A percentile compares a stretch with the other conserved stretches of the same genome.
Evolutionary conservation across 1,140 invertebrate genomes (phyloP).

Genomic region (Caenorhabditis tropicalis): DNA sequence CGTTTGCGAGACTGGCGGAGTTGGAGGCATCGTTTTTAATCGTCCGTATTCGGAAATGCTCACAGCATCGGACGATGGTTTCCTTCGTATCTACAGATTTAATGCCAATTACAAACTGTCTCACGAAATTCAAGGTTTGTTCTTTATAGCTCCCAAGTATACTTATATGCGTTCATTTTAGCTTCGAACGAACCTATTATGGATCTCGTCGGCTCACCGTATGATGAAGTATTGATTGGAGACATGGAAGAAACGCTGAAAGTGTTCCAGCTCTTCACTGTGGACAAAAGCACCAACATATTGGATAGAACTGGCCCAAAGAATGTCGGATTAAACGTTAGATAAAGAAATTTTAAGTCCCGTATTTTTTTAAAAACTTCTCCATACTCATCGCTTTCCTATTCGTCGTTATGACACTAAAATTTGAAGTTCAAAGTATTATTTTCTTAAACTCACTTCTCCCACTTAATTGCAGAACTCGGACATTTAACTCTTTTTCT

Average conservation of each 20-base stretch:
- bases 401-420: background rate
- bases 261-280: constrained; percentile 21
- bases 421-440: background rate
- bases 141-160: background rate
- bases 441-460: background rate
- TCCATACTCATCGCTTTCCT: background rate
- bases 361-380: background rate
- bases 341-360: background rate
- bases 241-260: constrained; percentile 26
- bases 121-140: constrained; percentile 15
- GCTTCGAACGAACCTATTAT: constrained; percentile 12
- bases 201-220: constrained; percentile 24
- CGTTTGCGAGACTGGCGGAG: constrained; percentile 8
- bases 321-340: constrained; percentile 28
- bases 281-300: constrained; percentile 28
- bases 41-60: constrained; percentile 14
- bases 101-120: constrained; percentile 12
- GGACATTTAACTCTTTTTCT: background rate
- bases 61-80: constrained; percentile 17
- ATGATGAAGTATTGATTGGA: constrained; percentile 24
- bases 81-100: constrained; percentile 6
- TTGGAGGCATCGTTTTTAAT: constrained; percentile 23
- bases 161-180: background rate
- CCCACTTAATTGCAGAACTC: background rate
- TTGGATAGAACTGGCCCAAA: background rate